A percentile compares a stretch with the other conserved stretches of the same genome.
These are phyloP conservation scores for Lepidotrigona ventralis DNA, from an alignment of 1,140 invertebrate species.

Conservation along the genomic window DNA sequence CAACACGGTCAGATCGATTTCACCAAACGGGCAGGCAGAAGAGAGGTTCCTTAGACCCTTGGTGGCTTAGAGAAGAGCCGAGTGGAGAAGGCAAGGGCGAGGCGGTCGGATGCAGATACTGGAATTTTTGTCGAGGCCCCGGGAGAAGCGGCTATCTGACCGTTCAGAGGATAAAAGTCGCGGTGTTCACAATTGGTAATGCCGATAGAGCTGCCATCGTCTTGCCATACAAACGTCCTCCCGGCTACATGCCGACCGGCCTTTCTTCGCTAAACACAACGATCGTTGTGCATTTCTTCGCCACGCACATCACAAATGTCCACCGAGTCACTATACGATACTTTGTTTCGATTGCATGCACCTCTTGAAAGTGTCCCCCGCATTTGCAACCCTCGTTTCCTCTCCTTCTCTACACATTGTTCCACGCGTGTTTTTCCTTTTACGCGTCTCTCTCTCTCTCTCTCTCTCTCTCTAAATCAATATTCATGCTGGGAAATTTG, in stretches of 20 bases:
- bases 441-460: neutral
- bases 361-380: neutral
- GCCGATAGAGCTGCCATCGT: conserved; percentile 77
- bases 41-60: conserved; percentile 16
- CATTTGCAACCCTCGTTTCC: neutral
- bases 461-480: neutral
- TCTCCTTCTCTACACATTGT: conserved; percentile 8
- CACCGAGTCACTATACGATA: conserved; percentile 28
- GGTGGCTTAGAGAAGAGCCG: conserved; percentile 42
- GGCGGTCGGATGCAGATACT: conserved; percentile 39
- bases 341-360: conserved; percentile 28
- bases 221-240: conserved; percentile 78
- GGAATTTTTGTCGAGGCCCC: conserved; percentile 48
- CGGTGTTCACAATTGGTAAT: conserved; percentile 63
- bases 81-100: conserved; percentile 31
- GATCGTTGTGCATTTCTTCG: conserved; percentile 40
- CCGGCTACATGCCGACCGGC: conserved; percentile 67
- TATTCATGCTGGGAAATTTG: neutral
- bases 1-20: conserved; percentile 58
- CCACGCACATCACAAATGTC: conserved; percentile 48
- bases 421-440: neutral
- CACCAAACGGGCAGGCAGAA: conserved; percentile 51
- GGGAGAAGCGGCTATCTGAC: conserved; percentile 31
- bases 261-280: conserved; percentile 67
- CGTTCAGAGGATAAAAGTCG: conserved; percentile 61